Percentiles rank a stretch among this genome's conserved stretches.
These are phyloP conservation scores for Odontamblyopus rebecca DNA, from an alignment of 2,797 vertebrate genomes.

Conservation along the genomic window DNA sequence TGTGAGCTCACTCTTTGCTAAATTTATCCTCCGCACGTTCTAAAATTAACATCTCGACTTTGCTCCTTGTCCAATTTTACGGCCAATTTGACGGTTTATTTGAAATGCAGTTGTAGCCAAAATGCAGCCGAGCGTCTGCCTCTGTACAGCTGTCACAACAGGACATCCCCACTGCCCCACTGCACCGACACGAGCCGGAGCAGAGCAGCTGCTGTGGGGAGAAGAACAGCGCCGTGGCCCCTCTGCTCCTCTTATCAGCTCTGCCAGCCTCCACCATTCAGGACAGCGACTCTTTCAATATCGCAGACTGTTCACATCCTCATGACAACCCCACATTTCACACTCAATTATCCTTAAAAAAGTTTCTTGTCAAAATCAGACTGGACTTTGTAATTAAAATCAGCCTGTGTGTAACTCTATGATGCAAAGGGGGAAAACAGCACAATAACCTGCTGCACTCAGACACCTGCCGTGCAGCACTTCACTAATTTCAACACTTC, in stretches of 20 bases:
- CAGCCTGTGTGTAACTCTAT: neutral
- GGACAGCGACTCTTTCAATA: neutral
- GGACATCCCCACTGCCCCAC: slow-evolving; percentile 47
- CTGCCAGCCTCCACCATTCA: neutral
- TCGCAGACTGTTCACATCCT: neutral
- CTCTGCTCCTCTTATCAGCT: slow-evolving; percentile 7
- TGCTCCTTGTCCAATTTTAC: slow-evolving; percentile 54
- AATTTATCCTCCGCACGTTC: neutral
- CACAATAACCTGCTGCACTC: neutral
- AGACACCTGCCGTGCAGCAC: neutral
- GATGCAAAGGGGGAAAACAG: neutral
- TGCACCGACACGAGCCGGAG: slow-evolving; percentile 53
- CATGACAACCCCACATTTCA: neutral
- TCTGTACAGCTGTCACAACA: slow-evolving; percentile 67
- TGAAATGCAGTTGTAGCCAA: slow-evolving; percentile 63
- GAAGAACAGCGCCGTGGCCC: neutral
- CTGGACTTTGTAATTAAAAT: neutral
- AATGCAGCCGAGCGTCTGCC: slow-evolving; percentile 46
- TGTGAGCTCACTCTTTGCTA: neutral
- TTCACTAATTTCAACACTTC: neutral
- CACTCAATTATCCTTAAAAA: neutral
- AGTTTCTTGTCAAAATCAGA: neutral
- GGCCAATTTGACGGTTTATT: slow-evolving; percentile 66
- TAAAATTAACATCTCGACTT: slow-evolving; percentile 14
- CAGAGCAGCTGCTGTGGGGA: slow-evolving; percentile 46